A percentile compares a stretch with the other conserved stretches of the same genome.
Evolutionary conservation across 2,888 invertebrate genomes (phyloP).

Genomic region (Phyto melanocephala): DNA sequence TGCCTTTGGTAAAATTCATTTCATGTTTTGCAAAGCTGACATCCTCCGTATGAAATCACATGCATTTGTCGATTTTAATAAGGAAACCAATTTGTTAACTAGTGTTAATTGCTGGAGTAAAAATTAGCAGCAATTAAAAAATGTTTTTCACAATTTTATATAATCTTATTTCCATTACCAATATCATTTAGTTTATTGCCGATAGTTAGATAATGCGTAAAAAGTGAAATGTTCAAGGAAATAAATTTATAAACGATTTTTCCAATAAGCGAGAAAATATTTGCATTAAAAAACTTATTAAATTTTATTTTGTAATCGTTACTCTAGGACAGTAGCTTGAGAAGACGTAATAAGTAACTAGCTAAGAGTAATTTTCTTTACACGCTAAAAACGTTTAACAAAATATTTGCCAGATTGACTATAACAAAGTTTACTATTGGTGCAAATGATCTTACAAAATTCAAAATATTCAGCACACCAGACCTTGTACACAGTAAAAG

Average conservation of each 20-base stretch:
- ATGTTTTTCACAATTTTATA: constrained; percentile 5
- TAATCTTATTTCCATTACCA: background rate
- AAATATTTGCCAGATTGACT: too few species aligned
- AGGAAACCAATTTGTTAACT: constrained; percentile 36
- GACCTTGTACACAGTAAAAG: too few species aligned
- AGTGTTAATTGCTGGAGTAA: constrained; percentile 40
- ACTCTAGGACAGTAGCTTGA: too few species aligned
- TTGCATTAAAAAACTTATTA: too few species aligned
- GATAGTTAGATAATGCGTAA: constrained; percentile 29
- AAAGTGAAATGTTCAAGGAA: constrained; percentile 41
- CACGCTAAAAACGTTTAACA: too few species aligned
- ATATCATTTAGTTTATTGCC: background rate
- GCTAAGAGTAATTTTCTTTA: too few species aligned
- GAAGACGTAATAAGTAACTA: too few species aligned
- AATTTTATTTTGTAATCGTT: too few species aligned
- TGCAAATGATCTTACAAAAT: too few species aligned
- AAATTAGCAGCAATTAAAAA: constrained; percentile 42
- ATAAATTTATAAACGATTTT: background rate
- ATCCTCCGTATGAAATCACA: background rate
- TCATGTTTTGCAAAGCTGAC: background rate
- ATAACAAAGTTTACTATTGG: too few species aligned
- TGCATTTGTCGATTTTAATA: constrained; percentile 35
- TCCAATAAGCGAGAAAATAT: too few species aligned
- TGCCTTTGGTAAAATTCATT: background rate
- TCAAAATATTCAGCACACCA: too few species aligned